Conservation (phyloP, 2,888 invertebrate species). For the Bombyx huttoni region DNA sequence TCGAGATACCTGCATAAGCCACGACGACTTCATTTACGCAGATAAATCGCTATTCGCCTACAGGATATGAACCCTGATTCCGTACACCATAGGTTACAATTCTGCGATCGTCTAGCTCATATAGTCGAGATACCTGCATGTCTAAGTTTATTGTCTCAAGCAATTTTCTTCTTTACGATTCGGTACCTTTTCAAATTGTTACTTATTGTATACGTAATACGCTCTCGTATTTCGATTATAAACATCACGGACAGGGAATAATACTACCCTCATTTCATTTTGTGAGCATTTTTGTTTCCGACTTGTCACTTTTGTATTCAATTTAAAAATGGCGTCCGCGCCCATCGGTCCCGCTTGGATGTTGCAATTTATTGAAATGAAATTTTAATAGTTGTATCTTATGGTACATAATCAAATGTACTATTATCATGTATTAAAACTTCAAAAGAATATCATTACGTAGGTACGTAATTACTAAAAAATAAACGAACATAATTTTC, state of each 20-base stretch:
- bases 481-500: not conserved
- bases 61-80: no score
- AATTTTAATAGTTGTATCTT: not conserved
- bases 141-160: no score
- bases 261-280: conserved; percentile 12
- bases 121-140: no score
- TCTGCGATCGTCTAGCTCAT: no score
- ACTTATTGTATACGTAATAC: conserved; percentile 1
- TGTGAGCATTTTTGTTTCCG: conserved; percentile 14
- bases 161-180: no score
- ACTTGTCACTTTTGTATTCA: conserved; percentile 11
- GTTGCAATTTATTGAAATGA: not conserved
- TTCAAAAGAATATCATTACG: no score
- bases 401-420: no score
- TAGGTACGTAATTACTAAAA: not conserved
- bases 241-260: conserved; percentile 2
- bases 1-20: no score
- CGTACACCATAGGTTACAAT: no score
- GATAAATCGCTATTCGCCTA: no score
- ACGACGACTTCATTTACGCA: no score
- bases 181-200: conserved; percentile 10
- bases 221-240: not conserved
- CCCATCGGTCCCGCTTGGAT: not conserved
- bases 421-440: no score
- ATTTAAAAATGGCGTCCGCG: not conserved